These are phyloP conservation scores for Nesogale talazaci DNA, from an alignment of 2,113 vertebrate species.

Conservation along the genomic window DNA sequence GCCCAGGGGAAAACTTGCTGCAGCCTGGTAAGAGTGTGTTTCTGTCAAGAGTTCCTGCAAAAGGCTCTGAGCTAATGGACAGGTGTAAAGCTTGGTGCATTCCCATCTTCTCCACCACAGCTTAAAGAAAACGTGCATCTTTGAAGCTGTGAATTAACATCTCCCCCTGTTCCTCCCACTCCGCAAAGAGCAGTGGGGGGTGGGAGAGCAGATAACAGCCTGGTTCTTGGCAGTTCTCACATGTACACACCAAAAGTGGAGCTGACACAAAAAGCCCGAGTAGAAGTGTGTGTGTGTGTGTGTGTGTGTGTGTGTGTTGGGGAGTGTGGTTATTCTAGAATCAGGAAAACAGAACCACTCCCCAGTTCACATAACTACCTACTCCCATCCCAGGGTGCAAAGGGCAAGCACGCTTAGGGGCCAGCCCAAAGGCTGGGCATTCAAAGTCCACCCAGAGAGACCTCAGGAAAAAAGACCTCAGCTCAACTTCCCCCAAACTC, in stretches of 20 bases:
- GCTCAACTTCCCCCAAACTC: not conserved
- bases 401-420: accelerated
- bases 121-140: not conserved
- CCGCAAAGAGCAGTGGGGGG: not conserved
- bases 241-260: not conserved
- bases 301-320: too few relatives aligned
- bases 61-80: constrained; percentile 44
- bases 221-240: constrained; percentile 4
- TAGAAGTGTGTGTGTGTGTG: not conserved
- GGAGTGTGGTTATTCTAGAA: not conserved
- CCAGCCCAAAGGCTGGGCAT: not conserved
- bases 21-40: not conserved
- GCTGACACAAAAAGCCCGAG: not conserved
- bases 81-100: not conserved
- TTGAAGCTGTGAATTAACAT: constrained; percentile 24
- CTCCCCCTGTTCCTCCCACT: constrained; percentile 35
- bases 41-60: constrained; percentile 2
- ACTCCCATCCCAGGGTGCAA: not conserved
- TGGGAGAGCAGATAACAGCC: not conserved
- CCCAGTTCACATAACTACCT: not conserved
- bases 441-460: not conserved
- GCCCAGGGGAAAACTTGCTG: not conserved
- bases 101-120: constrained; percentile 12
- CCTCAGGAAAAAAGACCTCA: not conserved
- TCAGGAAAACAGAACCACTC: constrained; percentile 18